Percentiles rank a stretch among this genome's conserved stretches.
phyloP scores from a whole-genome alignment of 2,888 invertebrate genomes.

The Cancer borealis region DNA sequence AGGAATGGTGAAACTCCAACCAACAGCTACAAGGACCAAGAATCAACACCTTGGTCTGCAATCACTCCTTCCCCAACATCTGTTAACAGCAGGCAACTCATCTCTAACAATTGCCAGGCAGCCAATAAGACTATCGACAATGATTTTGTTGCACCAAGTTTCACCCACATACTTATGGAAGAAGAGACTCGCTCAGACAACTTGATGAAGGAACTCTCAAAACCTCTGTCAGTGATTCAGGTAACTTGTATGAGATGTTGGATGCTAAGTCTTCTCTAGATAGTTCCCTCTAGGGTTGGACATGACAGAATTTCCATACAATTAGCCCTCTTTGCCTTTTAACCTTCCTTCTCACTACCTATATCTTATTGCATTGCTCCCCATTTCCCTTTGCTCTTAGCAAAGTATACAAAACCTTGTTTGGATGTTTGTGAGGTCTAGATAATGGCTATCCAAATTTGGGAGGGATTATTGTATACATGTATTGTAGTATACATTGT shows the following conservation, averaged over 20 bases:
- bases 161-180: conserved; percentile 56
- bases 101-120: not conserved
- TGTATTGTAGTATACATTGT: too few relatives aligned
- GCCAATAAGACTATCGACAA: not conserved
- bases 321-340: not conserved
- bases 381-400: too few relatives aligned
- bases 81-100: not conserved
- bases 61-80: conserved; percentile 46
- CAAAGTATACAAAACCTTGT: too few relatives aligned
- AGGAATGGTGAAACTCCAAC: conserved; percentile 23
- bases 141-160: conserved; percentile 49
- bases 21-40: conserved; percentile 2
- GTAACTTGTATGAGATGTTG: conserved; percentile 6
- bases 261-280: not conserved
- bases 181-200: conserved; percentile 64
- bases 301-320: not conserved
- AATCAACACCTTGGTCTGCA: conserved; percentile 51
- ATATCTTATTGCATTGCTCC: not conserved
- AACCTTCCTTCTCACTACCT: not conserved
- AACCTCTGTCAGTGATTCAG: conserved; percentile 64
- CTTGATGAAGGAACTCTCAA: conserved; percentile 57
- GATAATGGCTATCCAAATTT: too few relatives aligned
- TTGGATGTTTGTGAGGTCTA: too few relatives aligned
- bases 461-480: too few relatives aligned
- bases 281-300: not conserved